These are phyloP conservation scores for Oscheius onirici DNA, from an alignment of 2,888 invertebrate species.

Conservation along the genomic window DNA sequence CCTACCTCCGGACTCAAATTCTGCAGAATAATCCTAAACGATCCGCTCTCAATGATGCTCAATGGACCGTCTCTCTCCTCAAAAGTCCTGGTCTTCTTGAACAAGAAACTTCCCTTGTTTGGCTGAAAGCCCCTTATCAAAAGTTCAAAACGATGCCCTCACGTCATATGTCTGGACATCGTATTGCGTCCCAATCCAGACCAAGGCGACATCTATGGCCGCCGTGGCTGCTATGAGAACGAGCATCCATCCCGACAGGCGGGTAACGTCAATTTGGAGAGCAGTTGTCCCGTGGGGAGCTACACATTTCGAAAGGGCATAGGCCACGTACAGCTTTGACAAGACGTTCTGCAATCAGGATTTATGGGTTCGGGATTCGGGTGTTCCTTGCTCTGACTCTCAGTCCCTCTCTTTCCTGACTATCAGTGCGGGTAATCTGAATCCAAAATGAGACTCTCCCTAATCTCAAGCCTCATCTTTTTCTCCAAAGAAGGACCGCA, in stretches of 20 bases:
- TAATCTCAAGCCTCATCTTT: no score
- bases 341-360: conserved; percentile 5
- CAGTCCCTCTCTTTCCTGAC: no score
- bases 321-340: conserved; percentile 4
- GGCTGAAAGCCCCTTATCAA: no score
- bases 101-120: conserved; percentile 11
- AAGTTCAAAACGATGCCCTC: neutral
- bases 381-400: neutral
- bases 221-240: conserved; percentile 10
- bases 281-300: conserved; percentile 6
- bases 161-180: conserved; percentile 18
- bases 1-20: conserved; percentile 18
- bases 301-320: conserved; percentile 4
- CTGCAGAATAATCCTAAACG: conserved; percentile 19
- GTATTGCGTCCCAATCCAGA: conserved; percentile 8
- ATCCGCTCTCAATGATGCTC: conserved; percentile 13
- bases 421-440: conserved; percentile 2
- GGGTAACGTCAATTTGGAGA: conserved; percentile 5
- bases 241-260: conserved; percentile 24
- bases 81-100: conserved; percentile 16
- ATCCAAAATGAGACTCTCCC: neutral
- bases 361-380: neutral
- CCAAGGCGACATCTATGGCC: conserved; percentile 6
- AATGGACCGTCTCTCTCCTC: conserved; percentile 12
- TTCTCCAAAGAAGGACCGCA: no score